Evolutionary conservation across 1,140 invertebrate species (phyloP).

Genomic region (Achatina immaculata): DNA sequence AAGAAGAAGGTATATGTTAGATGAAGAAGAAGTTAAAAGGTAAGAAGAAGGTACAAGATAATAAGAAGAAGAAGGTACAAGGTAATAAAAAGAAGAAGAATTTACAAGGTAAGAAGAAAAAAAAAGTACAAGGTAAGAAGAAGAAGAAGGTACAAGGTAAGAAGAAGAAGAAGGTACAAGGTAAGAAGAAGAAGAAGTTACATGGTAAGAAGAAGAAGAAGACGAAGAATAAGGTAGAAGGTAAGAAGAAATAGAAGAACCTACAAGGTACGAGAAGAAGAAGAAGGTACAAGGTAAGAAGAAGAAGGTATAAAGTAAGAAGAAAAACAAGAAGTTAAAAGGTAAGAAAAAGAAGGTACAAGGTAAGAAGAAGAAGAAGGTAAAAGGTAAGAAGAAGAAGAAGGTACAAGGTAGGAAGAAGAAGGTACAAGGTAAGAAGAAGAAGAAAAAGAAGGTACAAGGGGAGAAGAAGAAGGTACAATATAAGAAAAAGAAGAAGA

Average conservation of each 20-base stretch:
- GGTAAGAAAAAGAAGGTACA: background rate
- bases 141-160: no score
- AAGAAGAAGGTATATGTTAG: background rate
- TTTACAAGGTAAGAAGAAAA: constrained; percentile 23
- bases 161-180: constrained; percentile 45
- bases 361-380: no score
- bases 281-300: no score
- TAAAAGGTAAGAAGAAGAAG: constrained; percentile 42
- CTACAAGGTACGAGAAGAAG: no score
- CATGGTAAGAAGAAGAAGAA: constrained; percentile 35
- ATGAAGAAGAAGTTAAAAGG: background rate
- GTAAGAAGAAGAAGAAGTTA: constrained; percentile 43
- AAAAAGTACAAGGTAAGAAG: no score
- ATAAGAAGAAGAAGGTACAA: background rate
- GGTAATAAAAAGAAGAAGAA: constrained; percentile 51
- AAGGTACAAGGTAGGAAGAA: constrained; percentile 43
- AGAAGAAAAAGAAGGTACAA: no score
- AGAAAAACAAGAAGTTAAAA: no score
- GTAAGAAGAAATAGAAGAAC: no score
- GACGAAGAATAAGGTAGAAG: no score
- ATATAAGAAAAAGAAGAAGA: no score
- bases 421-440: constrained; percentile 45
- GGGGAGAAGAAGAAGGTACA: no score
- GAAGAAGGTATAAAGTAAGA: no score
- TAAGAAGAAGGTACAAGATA: background rate